Base-by-base conservation (phyloP, 2,113 vertebrate genomes). In the Rhabdornis inornatus region DNA sequence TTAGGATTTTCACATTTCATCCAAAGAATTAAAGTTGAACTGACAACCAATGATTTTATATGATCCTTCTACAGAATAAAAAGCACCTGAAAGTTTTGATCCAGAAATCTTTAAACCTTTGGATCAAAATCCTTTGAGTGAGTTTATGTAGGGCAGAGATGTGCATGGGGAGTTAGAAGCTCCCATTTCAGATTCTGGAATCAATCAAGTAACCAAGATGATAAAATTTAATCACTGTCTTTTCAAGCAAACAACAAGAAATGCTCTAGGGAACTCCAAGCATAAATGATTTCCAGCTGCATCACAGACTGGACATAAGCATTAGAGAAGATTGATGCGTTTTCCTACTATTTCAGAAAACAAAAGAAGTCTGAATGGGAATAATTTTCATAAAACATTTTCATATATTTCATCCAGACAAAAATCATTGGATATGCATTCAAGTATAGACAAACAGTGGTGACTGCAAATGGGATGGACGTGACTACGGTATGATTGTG, bases 171-270 rank as follows among this genome's bases (percentile, higher is more conserved):
- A 95, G 15, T 65, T 69, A 19, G 52, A 84, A 92, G 49, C 31
- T 85, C 49, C 45, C 57, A 69, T 95, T 90, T 88, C 70, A 93
- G 70, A 85, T 39, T 90, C 53, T 85, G 28, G 78, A 95, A 94
- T 80, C 87, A 70, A 52, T n/a, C 1, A 0, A 94, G 53, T 52
- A 85, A 87, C 40, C 20, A 33, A 21, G 45, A 90, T 39, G 53
- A 85, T 80, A 90, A 93, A 94, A 95, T 74, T 76, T 92, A 92
- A 91, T 95, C 71, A 61, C 23, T 53, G 13, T 61, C 53, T 87
- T 93, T 83, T 55, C 75, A 85, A 91, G 75, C 53, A 93, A 95
- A 91, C 57, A 93, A 79, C 23, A 8, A 85, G 28, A 85, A 92
- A 93, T 57, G 40, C 85, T 83, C 55, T 8, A 64, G 63, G 88